Base-by-base conservation (phyloP, 2,888 invertebrate genomes). In the Shargacucullia verbasci region DNA sequence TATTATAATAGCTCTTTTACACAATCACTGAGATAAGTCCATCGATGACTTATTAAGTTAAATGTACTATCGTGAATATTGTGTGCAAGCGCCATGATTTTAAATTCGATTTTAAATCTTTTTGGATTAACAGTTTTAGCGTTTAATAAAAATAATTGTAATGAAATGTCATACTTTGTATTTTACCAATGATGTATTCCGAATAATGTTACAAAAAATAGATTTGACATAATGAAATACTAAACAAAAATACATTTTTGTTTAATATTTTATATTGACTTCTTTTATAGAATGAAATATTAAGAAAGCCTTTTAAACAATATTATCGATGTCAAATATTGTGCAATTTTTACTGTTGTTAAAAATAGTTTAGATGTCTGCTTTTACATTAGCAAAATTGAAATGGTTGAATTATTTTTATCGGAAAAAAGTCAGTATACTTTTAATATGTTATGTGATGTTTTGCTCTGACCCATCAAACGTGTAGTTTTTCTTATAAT, bases 291-390 rank as follows among this genome's bases (percentile, higher is more conserved):
- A 64, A 58, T 40, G 40, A 66, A 46, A 60, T 27, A 27, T 54
- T 63, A 65, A 69, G 56, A 52, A 65, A 67, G 64, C 41, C 59
- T 67, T 76, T 70, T 46, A 58, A 73, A 73, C 67, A 67, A 70
- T 55, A 64, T 20, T 78, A 80, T 76, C 54, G 67, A 73, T 80
- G 76, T 79, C 72, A 80, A 76, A 81, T 66, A 74, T 60, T 80
- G 78, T 85, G 80, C 80, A 83, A 82, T 82, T 84, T 79, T 82
- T 77, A 75, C 78, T 80, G 75, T 82, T 83, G 73, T 78, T 84
- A 78, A 47, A 63, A 72, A 9, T 73, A 74, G 67, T 43, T 59
- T 63, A 73, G 76, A 69, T 53, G 46, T 52, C 12, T 50, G 71
- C 43, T 65, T 56, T 44, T 41, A 58, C 59, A 67, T 63, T 75